Evolutionary conservation across 2,888 invertebrate species (phyloP).

Genomic region (Sclerodermus sp.): DNA sequence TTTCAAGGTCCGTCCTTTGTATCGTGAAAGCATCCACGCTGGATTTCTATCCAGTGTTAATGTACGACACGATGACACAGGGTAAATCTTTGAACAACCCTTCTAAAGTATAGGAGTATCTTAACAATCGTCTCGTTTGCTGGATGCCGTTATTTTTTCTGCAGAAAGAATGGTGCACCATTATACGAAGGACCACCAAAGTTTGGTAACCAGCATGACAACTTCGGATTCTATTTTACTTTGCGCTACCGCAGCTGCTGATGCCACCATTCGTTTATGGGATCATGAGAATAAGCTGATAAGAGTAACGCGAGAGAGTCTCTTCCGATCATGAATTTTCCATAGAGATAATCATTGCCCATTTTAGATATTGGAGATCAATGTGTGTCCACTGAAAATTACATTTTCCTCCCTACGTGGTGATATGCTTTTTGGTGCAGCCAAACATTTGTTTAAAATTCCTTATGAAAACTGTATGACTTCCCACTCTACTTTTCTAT

Average conservation of each 20-base stretch:
- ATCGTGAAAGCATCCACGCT: constrained; percentile 22
- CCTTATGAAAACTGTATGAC: constrained; percentile 35
- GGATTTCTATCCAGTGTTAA: constrained; percentile 27
- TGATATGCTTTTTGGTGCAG: constrained; percentile 36
- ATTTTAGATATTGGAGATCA: constrained; percentile 29
- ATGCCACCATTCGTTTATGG: constrained; percentile 37
- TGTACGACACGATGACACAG: constrained; percentile 30
- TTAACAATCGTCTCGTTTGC: too few species aligned
- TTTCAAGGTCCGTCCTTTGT: constrained; percentile 26
- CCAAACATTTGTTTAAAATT: constrained; percentile 35
- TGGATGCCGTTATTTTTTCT: background rate
- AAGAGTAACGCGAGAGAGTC: constrained; percentile 16
- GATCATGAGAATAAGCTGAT: constrained; percentile 28
- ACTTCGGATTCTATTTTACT: constrained; percentile 27
- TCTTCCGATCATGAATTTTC: background rate
- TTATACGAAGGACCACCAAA: constrained; percentile 28
- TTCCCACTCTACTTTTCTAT: too few species aligned
- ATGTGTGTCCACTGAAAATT: constrained; percentile 19
- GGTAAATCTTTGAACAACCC: constrained; percentile 14
- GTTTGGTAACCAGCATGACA: constrained; percentile 23
- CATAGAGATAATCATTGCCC: background rate
- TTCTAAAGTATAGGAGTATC: too few species aligned
- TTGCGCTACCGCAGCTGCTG: constrained; percentile 35
- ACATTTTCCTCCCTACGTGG: constrained; percentile 32
- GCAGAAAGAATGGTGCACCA: constrained; percentile 31